phyloP scores from a whole-genome alignment of 2,113 vertebrate genomes.

The Planiliza haematocheilus region DNA sequence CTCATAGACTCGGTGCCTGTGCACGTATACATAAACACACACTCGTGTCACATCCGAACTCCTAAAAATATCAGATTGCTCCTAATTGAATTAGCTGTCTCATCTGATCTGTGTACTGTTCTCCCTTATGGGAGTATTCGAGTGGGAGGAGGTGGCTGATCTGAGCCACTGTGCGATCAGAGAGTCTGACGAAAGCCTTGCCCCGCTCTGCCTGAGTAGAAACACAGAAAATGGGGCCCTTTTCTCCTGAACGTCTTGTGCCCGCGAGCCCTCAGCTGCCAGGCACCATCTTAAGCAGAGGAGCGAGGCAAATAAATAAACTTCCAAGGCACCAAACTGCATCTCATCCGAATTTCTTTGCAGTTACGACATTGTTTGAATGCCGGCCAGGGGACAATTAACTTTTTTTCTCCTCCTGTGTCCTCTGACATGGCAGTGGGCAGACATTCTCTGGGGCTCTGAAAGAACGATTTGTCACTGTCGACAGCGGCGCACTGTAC shows the following conservation, averaged over 20 bases:
- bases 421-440: slow-evolving; percentile 73
- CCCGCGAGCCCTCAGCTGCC: slow-evolving; percentile 48
- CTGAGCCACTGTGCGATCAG: slow-evolving; percentile 42
- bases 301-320: slow-evolving; percentile 78
- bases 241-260: slow-evolving; percentile 34
- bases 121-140: slow-evolving; percentile 40
- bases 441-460: slow-evolving; percentile 75
- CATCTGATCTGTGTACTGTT: slow-evolving; percentile 51
- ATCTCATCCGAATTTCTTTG: slow-evolving; percentile 70
- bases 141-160: slow-evolving; percentile 63
- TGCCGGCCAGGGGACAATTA: slow-evolving; percentile 78
- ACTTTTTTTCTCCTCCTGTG: slow-evolving; percentile 72
- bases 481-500: slow-evolving; percentile 81
- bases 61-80: slow-evolving; percentile 69
- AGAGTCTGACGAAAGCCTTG: slow-evolving; percentile 4
- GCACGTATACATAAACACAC: slow-evolving; percentile 13
- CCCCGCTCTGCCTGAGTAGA: slow-evolving; percentile 18
- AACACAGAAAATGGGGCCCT: slow-evolving; percentile 43
- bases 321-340: slow-evolving; percentile 39
- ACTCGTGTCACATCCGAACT: slow-evolving; percentile 40
- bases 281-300: slow-evolving; percentile 65
- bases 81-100: slow-evolving; percentile 63
- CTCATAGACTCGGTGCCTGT: slow-evolving; percentile 1
- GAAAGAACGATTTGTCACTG: slow-evolving; percentile 84
- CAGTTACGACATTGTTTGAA: slow-evolving; percentile 78